Evolutionary conservation across 2,797 vertebrate species (phyloP).

Genomic region (Malurus leucopterus): DNA sequence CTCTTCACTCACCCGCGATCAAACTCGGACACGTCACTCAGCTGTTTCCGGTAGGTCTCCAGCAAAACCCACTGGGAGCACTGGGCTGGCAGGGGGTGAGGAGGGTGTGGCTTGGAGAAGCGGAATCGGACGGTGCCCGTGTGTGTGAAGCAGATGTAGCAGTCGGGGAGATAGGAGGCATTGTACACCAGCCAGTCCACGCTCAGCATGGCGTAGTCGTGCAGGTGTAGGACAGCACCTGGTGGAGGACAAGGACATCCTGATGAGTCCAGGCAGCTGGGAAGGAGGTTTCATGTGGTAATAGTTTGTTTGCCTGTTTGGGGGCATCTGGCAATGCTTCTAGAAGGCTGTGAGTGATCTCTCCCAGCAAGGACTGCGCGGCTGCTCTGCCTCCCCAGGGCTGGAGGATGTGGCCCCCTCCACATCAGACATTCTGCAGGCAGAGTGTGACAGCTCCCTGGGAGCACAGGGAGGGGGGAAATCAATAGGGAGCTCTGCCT

Average conservation of each 20-base stretch:
- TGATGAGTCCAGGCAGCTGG: background rate
- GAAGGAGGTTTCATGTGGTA: background rate
- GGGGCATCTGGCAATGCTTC: background rate
- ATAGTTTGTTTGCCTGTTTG: background rate
- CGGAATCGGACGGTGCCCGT: conserved; percentile 65
- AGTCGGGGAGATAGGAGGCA: conserved; percentile 82
- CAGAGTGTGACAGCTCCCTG: conserved; percentile 16
- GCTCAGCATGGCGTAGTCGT: conserved; percentile 78
- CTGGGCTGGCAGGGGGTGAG: background rate
- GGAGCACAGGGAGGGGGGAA: background rate
- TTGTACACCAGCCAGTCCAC: conserved; percentile 86
- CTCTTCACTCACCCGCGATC: conserved; percentile 77
- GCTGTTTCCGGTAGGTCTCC: conserved; percentile 71
- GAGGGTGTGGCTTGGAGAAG: conserved; percentile 73
- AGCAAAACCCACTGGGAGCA: conserved; percentile 83
- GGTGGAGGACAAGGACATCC: background rate
- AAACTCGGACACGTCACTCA: conserved; percentile 71
- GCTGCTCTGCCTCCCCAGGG: background rate
- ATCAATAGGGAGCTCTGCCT: conserved; percentile 36
- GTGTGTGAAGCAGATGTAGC: conserved; percentile 80
- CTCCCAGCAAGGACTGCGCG: background rate
- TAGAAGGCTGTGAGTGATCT: background rate
- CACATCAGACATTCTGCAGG: background rate
- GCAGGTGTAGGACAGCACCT: conserved; percentile 87
- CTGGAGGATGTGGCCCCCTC: background rate